Evolutionary conservation across 2,797 vertebrate genomes (phyloP), one percentile per base, ranked within the genome.

Genomic region (Heliangelus exortis): DNA sequence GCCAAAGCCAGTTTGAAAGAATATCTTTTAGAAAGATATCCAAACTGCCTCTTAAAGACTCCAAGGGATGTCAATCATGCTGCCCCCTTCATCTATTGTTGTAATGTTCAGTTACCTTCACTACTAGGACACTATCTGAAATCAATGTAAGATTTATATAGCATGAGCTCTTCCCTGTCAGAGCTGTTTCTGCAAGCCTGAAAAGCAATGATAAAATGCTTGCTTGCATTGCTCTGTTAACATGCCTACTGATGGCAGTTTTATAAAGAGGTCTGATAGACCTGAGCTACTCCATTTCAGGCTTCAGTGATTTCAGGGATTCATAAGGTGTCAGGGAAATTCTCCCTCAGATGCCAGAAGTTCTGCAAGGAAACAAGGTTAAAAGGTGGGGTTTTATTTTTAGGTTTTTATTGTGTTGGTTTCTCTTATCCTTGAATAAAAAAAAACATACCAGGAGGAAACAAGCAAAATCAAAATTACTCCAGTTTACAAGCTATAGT

Each of bases 1-100:
- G 34, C 71, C 55, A 76, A 94, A 86, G n/a, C 39, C 71, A 92
- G 86, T 86, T 82, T 82, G 87, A 96, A 94, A 87, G 55, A 86
- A 31, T 87, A 92, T 84, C 29, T 90, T 93, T 89, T 54, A 86
- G 76, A 87, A 84, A 90, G 63, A 58, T 93, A 92, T 13, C 90
- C 71, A 76, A 89, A 90, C 86, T 92, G 79, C 73, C 62, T 72
- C 80, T 82, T 69, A 87, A 83, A 88, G 62, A 3, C 55, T 93
- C 50, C 19, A 65, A 87, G 48, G 31, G n/a, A 77, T 88, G 81
- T 76, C 86, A 96, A 2, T 90, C 85, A 84, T 6, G 50, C 76
- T 90, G 58, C 29, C 29, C 61, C 51, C 62, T 81, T 90, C 31
- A 0, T 47, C 68, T 91, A 54, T 68, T 88, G 68, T 72, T 76